A percentile compares a stretch with the other conserved stretches of the same genome.
Evolutionary conservation across 2,888 invertebrate genomes (phyloP).

Genomic region (Tachina lurida): DNA sequence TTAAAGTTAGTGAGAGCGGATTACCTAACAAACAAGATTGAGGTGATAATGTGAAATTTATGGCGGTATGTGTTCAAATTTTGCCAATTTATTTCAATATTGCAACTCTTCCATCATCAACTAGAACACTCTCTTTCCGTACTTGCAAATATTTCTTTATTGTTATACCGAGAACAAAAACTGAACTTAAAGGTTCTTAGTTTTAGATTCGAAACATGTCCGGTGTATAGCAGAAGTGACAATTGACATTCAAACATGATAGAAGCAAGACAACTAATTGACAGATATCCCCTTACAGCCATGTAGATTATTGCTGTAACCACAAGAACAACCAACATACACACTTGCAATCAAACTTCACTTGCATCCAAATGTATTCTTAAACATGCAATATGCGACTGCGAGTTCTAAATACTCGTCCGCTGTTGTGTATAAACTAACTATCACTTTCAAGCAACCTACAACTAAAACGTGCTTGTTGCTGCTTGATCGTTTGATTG

Average conservation of each 20-base stretch:
- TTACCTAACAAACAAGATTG: no score
- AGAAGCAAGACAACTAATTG: constrained; percentile 70
- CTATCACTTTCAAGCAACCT: constrained; percentile 69
- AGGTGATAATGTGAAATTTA: no score
- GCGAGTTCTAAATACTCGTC: neutral
- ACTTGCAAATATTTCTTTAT: neutral
- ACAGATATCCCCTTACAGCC: constrained; percentile 59
- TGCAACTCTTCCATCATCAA: no score
- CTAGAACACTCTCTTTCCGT: neutral
- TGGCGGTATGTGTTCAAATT: no score
- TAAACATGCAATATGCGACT: neutral
- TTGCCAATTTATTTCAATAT: no score
- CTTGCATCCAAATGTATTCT: constrained; percentile 1
- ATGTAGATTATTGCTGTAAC: constrained; percentile 57
- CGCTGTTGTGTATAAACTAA: constrained; percentile 41
- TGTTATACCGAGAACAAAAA: neutral
- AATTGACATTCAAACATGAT: constrained; percentile 69
- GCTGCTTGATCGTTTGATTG: constrained; percentile 67
- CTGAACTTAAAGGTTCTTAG: neutral
- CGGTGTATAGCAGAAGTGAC: constrained; percentile 59
- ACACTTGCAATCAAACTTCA: constrained; percentile 2
- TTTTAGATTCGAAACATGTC: constrained; percentile 43
- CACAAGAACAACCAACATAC: constrained; percentile 1
- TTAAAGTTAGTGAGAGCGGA: no score
- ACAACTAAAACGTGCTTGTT: constrained; percentile 69